Base-by-base conservation (phyloP, 1,140 invertebrate genomes). In the Macrobrachium nipponense region DNA sequence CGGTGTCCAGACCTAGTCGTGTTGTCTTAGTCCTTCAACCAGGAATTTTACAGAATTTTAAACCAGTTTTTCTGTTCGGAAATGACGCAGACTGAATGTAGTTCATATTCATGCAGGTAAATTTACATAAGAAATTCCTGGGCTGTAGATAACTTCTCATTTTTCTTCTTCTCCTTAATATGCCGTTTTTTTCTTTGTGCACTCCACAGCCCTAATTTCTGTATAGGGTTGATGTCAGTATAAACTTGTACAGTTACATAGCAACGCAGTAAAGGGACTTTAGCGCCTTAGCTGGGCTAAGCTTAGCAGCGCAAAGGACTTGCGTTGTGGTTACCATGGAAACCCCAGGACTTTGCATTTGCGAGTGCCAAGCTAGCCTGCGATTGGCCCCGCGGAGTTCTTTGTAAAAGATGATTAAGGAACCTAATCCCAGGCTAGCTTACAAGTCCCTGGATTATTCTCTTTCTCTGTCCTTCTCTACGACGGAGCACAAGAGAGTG, bases 151-250 rank as follows among this genome's bases (percentile, higher is more conserved):
- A 18, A 64, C 62, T 79, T 11, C 12, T 44, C 20, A 18, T 76
- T 20, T 44, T 58, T 18, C 36, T 58, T 43, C 36, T 51, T 79
- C 5, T 20, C 64, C 15, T 76, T 51, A 60, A 43, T 20, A 36
- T 36, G 27, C 27, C 27, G 27, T 36, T n/a, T 80, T 64, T 66
- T 80, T 43, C 62, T 75, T 80, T 51, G n/a, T 20, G 36, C 70
- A 61, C 62, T 64, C 8, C 36, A 70, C 81, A 72, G 81, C 27
- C 81, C 81, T 82, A 75, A 82, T 59, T 82, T 82, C 20, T 75
- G 81, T 75, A 60, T 59, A 82, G 81, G 72, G 68, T 36, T 66
- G 60, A 27, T 18, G 43, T 44, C 44, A 15, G 43, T 18, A 51
- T 51, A 36, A 36, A 36, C 27, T 36, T 36, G 27, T 36, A 36